These are phyloP conservation scores for Euwallacea fornicatus DNA, from an alignment of 1,140 invertebrate species.

Conservation along the genomic window DNA sequence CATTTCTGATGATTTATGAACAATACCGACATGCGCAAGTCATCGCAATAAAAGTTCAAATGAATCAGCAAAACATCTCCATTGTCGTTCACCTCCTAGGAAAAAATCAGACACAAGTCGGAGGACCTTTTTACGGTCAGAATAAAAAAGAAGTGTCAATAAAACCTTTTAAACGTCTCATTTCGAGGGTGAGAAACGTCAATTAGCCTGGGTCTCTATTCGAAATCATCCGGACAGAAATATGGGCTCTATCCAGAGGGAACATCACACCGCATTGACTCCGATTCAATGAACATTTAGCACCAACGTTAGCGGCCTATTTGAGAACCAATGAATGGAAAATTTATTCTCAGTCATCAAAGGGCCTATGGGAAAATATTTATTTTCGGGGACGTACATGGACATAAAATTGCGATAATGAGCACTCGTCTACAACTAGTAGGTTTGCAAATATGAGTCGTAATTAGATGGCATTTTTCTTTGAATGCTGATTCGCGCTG, in stretches of 20 bases:
- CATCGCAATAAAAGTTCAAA: neutral
- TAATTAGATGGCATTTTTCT: neutral
- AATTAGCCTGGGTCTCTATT: slow-evolving; percentile 29
- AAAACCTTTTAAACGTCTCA: slow-evolving; percentile 23
- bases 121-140: slow-evolving; percentile 19
- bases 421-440: neutral
- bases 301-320: slow-evolving; percentile 28
- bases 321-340: slow-evolving; percentile 33
- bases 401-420: neutral
- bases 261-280: slow-evolving; percentile 29
- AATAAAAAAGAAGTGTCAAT: slow-evolving; percentile 28
- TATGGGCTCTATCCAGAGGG: slow-evolving; percentile 26
- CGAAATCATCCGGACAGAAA: slow-evolving; percentile 28
- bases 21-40: neutral
- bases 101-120: slow-evolving; percentile 27
- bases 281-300: slow-evolving; percentile 32
- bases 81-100: slow-evolving; percentile 1
- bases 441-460: neutral
- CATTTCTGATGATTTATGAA: too few species aligned
- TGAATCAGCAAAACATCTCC: slow-evolving; percentile 15
- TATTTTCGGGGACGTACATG: slow-evolving; percentile 17
- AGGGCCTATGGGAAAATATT: slow-evolving; percentile 33
- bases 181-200: slow-evolving; percentile 36
- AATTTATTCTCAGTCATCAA: slow-evolving; percentile 32
- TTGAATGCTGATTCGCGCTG: slow-evolving; percentile 26